Conservation (phyloP, 2,888 invertebrate species). For the Hermodice carunculata region DNA sequence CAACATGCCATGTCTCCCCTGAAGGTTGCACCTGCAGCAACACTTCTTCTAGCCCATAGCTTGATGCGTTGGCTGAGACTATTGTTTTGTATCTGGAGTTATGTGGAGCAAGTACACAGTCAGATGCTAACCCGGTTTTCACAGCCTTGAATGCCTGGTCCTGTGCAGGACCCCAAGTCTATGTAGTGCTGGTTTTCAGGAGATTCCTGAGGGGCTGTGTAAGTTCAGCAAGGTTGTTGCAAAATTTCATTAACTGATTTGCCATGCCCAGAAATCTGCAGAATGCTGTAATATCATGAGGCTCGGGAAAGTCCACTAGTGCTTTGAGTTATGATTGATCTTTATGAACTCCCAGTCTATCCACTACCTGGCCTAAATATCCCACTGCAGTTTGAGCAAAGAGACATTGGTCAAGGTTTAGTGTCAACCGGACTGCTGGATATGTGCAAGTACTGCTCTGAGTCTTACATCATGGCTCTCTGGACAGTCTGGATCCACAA, state of each 20-base stretch:
- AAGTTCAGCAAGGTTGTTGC: slow-evolving; percentile 16
- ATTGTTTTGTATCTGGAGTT: slow-evolving; percentile 43
- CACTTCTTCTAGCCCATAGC: slow-evolving; percentile 57
- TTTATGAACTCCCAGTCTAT: slow-evolving; percentile 17
- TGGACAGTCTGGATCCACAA: slow-evolving; percentile 26
- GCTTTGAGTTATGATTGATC: slow-evolving; percentile 28
- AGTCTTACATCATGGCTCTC: slow-evolving; percentile 15
- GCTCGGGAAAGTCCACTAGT: slow-evolving; percentile 16
- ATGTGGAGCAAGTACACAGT: slow-evolving; percentile 56
- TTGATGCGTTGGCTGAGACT: slow-evolving; percentile 59
- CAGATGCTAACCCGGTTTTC: slow-evolving; percentile 49
- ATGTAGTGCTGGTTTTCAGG: slow-evolving; percentile 19
- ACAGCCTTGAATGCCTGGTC: slow-evolving; percentile 48
- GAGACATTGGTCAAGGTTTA: slow-evolving; percentile 38
- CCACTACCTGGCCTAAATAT: slow-evolving; percentile 37
- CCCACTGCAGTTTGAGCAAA: slow-evolving; percentile 24
- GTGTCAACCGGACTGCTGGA: slow-evolving; percentile 27
- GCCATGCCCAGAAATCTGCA: slow-evolving; percentile 34
- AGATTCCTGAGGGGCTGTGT: slow-evolving; percentile 32
- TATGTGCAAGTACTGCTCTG: too few species aligned
- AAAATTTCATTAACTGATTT: slow-evolving; percentile 34
- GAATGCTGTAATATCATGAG: slow-evolving; percentile 20
- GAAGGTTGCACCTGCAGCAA: slow-evolving; percentile 23
- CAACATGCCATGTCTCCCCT: slow-evolving; percentile 51
- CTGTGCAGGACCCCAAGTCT: slow-evolving; percentile 32